A percentile compares a stretch with the other conserved stretches of the same genome.
These are phyloP conservation scores for Paramormyrops hopkinsi DNA, from an alignment of 2,797 vertebrate genomes.

Conservation along the genomic window DNA sequence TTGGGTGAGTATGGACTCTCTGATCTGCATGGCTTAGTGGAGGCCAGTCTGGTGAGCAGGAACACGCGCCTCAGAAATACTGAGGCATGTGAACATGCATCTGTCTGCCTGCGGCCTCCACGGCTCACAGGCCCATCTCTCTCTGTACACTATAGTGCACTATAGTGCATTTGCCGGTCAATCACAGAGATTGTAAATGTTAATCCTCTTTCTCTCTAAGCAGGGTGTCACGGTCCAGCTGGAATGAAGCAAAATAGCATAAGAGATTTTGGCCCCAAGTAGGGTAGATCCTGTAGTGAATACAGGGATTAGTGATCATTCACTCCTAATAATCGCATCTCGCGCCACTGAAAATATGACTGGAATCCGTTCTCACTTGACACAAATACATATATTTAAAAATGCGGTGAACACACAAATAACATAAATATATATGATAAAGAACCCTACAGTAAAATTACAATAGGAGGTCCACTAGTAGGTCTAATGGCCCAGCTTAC, in stretches of 20 bases:
- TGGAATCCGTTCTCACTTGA: background rate
- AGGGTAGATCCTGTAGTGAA: background rate
- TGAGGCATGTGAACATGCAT: background rate
- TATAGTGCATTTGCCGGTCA: conserved; percentile 5
- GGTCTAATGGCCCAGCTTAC: background rate
- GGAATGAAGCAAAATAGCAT: background rate
- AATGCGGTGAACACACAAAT: background rate
- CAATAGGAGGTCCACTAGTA: background rate
- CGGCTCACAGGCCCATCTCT: background rate
- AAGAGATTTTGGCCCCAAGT: conserved; percentile 10
- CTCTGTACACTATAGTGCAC: background rate
- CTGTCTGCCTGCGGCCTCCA: background rate
- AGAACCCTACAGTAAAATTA: background rate
- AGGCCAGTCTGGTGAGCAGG: background rate
- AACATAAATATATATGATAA: background rate
- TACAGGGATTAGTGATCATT: conserved; percentile 1
- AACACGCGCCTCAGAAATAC: conserved; percentile 12
- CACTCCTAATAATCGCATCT: conserved; percentile 5
- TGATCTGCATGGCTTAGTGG: background rate
- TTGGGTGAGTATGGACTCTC: background rate
- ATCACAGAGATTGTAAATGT: background rate
- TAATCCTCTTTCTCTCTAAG: background rate
- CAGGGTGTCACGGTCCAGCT: background rate
- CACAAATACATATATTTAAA: conserved; percentile 9
- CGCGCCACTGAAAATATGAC: background rate